These are phyloP conservation scores for Coendou prehensilis DNA, from an alignment of 2,797 vertebrate genomes.

Conservation along the genomic window DNA sequence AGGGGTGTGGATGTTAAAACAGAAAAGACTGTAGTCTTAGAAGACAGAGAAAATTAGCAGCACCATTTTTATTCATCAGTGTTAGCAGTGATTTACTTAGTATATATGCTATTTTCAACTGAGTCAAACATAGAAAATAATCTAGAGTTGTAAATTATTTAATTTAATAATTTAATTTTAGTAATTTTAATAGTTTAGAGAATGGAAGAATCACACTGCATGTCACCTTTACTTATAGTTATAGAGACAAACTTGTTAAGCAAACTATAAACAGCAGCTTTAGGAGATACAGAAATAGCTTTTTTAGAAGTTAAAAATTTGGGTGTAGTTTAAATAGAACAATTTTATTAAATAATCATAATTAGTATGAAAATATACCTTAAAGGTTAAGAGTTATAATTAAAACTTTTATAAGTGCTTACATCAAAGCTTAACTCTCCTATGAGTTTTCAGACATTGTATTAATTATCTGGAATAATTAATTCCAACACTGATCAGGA, in stretches of 20 bases:
- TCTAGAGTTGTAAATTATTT: neutral
- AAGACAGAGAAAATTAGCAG: conserved; percentile 36
- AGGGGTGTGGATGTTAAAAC: too few relatives aligned
- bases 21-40: neutral
- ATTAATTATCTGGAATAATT: conserved; percentile 84
- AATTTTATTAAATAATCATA: conserved; percentile 76
- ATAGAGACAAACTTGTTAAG: conserved; percentile 50
- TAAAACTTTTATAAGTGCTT: conserved; percentile 71
- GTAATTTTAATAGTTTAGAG: conserved; percentile 13
- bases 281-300: conserved; percentile 57
- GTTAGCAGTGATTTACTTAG: neutral
- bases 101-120: conserved; percentile 33
- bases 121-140: conserved; percentile 53
- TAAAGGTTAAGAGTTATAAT: conserved; percentile 81
- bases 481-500: conserved; percentile 86
- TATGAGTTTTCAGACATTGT: conserved; percentile 80
- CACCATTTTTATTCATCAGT: neutral
- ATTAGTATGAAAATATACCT: conserved; percentile 82
- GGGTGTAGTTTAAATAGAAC: conserved; percentile 48
- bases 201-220: conserved; percentile 21
- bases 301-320: conserved; percentile 64
- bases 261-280: conserved; percentile 20
- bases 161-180: neutral
- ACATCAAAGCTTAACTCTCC: conserved; percentile 73
- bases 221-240: conserved; percentile 32